A percentile compares a stretch with the other conserved stretches of the same genome.
These are phyloP conservation scores for Metaphire vulgaris DNA, from an alignment of 1,140 invertebrate species.

Conservation along the genomic window DNA sequence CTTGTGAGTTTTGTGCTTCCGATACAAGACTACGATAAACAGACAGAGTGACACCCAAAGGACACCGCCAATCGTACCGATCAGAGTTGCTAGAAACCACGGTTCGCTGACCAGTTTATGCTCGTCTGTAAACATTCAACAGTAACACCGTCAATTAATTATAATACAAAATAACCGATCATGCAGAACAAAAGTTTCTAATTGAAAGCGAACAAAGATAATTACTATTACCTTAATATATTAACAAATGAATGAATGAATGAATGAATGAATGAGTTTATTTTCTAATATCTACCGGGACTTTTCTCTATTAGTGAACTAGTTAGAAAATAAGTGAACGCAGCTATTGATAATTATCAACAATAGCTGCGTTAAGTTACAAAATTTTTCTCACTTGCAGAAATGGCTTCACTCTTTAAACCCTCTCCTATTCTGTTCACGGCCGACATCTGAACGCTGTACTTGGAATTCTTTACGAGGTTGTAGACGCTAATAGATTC, in stretches of 20 bases:
- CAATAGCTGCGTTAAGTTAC: not conserved
- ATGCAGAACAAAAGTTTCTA: too few relatives aligned
- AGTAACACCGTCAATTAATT: too few relatives aligned
- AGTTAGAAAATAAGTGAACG: too few relatives aligned
- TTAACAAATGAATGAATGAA: slow-evolving; percentile 3
- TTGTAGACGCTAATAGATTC: slow-evolving; percentile 49
- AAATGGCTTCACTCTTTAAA: slow-evolving; percentile 39
- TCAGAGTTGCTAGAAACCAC: not conserved
- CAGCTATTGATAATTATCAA: too few relatives aligned
- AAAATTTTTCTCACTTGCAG: slow-evolving; percentile 42
- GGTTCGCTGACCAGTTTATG: not conserved
- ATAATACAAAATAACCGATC: too few relatives aligned
- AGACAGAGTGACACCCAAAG: not conserved
- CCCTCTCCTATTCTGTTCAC: slow-evolving; percentile 57
- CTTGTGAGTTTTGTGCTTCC: not conserved
- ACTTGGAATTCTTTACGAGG: slow-evolving; percentile 62
- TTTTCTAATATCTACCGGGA: not conserved
- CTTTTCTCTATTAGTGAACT: not conserved
- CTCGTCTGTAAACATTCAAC: too few relatives aligned
- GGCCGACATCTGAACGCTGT: slow-evolving; percentile 67
- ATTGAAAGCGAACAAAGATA: too few relatives aligned
- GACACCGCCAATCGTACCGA: not conserved
- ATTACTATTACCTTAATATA: too few relatives aligned
- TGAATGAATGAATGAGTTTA: slow-evolving; percentile 1
- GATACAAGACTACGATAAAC: not conserved